Evolutionary conservation across 2,888 invertebrate genomes (phyloP), one percentile per base, ranked within the genome.

Genomic region (Drosophila gaucha): DNA sequence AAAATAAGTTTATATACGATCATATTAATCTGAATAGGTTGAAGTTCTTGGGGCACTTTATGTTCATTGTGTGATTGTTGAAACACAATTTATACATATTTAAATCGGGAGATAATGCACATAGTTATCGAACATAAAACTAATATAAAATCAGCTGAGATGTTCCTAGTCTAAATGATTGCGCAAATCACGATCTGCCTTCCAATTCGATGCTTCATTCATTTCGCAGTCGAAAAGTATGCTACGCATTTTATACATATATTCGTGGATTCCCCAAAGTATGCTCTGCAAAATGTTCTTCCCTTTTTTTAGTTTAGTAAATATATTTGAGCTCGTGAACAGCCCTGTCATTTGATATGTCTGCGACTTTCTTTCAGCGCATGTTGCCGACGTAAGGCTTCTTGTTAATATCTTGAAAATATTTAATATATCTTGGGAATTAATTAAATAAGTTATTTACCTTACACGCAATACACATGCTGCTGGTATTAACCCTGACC

Each of bases 401-500:
- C 31, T 14, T 14, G 33, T 26, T 44, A 43, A 33, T 33, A 16
- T 57, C 8, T 9, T 52, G 14, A 0, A 30, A 46, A 22, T 31
- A 20, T 43, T 30, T 30, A 22, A 39, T n/a, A 22, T 8, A n/a
- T 16, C 26, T 43, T 16, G 43, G 24, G 43, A 43, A 26, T 24
- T 43, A 6, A 2, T 12, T 18, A 26, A 44, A 24, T 14, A 24
- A 16, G 24, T 3, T 39, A 16, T 16, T 51, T n/a, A 22, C 6
- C 3, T 20, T 8, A 12, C n/a, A 30, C 20, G 20, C 8, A 43
- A 3, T 20, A 22, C 35, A 56, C 22, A 50, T 26, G 62, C 22
- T 57, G n/a, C 33, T 54, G 46, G 28, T 64, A 64, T 44, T 60
- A 28, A 47, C 36, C 46, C 24, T 71, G 65, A 71, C 67, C 68